Evolutionary conservation across 2,888 invertebrate species (phyloP).

Genomic region (Tethea ocularis): DNA sequence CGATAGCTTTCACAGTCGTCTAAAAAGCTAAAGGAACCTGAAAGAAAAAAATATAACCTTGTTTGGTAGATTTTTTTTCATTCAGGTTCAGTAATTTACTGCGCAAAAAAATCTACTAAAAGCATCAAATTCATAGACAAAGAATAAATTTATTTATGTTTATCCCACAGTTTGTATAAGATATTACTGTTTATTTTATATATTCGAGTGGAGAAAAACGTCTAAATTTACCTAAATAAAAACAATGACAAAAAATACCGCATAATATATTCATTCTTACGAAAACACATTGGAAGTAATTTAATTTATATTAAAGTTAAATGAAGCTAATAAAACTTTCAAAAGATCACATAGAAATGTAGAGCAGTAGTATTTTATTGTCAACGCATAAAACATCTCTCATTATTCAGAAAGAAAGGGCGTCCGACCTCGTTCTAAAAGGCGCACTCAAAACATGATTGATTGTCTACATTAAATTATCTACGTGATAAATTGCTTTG

Average conservation of each 20-base stretch:
- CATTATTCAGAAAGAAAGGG: background rate
- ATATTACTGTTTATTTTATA: background rate
- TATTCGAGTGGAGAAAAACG: background rate
- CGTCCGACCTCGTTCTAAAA: slow-evolving; percentile 9
- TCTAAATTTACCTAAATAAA: background rate
- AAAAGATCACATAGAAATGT: background rate
- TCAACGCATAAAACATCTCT: slow-evolving; percentile 13
- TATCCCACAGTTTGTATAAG: background rate
- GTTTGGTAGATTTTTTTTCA: too few relatives aligned
- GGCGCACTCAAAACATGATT: slow-evolving; percentile 16
- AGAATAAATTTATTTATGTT: background rate
- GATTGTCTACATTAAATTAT: slow-evolving; percentile 10
- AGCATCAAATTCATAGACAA: too few relatives aligned
- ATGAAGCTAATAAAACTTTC: background rate
- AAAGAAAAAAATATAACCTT: too few relatives aligned
- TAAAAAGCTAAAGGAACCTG: too few relatives aligned
- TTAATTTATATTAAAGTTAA: background rate
- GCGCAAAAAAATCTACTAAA: too few relatives aligned
- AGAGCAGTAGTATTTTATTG: slow-evolving; percentile 1
- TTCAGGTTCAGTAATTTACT: too few relatives aligned
- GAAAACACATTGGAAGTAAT: background rate
- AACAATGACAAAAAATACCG: background rate
- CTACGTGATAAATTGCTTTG: slow-evolving; percentile 14
- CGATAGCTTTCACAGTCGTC: too few relatives aligned
- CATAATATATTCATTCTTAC: background rate